A percentile compares a stretch with the other conserved stretches of the same genome.
Evolutionary conservation across 2,113 vertebrate species (phyloP).

Genomic region (Amazona guildingii): DNA sequence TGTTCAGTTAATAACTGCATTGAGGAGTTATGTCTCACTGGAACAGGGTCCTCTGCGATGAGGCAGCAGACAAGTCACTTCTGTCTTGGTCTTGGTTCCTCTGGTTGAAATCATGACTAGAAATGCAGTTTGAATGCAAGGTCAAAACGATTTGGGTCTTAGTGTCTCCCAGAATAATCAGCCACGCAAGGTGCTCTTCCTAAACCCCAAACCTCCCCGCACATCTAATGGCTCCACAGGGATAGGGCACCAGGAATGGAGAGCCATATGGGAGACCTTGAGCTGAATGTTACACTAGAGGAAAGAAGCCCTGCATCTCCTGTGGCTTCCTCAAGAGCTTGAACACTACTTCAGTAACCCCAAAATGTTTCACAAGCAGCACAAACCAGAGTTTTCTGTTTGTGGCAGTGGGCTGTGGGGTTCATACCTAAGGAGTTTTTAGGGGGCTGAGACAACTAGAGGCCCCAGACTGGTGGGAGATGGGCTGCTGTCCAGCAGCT

Average conservation of each 20-base stretch:
- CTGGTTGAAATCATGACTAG: background rate
- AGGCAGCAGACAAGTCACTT: rapidly evolving
- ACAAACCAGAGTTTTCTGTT: background rate
- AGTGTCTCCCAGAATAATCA: background rate
- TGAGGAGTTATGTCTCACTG: background rate
- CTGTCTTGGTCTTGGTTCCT: background rate
- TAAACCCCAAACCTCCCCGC: background rate
- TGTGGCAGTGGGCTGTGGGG: rapidly evolving
- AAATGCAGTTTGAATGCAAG: background rate
- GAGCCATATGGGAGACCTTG: background rate
- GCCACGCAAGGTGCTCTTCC: background rate
- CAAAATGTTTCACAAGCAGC: background rate
- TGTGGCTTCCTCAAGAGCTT: background rate
- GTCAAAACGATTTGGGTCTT: background rate
- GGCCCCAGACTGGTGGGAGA: rapidly evolving
- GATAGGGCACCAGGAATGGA: background rate
- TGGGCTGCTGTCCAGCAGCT: background rate
- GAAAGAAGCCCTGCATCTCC: background rate
- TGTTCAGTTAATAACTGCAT: background rate
- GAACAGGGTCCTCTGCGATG: rapidly evolving
- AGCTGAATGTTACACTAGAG: background rate
- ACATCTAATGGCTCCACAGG: too few relatives aligned
- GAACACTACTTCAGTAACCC: background rate
- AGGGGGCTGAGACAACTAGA: background rate
- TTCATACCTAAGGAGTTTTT: background rate